These are phyloP conservation scores for Lampropteryx suffumata DNA, from an alignment of 2,888 invertebrate genomes.

Conservation along the genomic window DNA sequence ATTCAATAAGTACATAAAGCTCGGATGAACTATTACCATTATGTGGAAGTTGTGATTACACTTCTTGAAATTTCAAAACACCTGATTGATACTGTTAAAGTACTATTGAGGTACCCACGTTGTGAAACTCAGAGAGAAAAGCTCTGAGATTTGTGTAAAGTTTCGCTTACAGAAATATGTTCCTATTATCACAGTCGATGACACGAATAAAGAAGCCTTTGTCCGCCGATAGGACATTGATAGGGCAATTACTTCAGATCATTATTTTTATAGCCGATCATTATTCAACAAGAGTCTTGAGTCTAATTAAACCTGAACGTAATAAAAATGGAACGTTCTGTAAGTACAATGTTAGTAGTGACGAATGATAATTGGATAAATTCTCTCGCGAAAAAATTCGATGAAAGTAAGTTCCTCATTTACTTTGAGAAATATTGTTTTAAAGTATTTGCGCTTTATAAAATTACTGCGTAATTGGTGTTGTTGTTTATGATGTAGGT, in stretches of 20 bases:
- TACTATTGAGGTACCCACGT: no score
- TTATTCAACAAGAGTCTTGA: slow-evolving; percentile 29
- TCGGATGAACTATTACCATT: no score
- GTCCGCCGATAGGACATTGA: slow-evolving; percentile 38
- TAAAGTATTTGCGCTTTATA: no score
- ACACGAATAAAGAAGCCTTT: slow-evolving; percentile 35
- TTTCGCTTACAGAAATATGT: slow-evolving; percentile 5
- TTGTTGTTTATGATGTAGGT: no score
- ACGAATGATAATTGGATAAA: slow-evolving; percentile 17
- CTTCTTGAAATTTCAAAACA: no score
- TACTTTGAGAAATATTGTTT: no score
- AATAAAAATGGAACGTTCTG: slow-evolving; percentile 13
- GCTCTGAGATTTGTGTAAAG: neutral
- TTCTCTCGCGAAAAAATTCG: neutral
- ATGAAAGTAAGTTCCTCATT: no score
- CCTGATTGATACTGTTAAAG: no score
- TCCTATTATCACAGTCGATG: slow-evolving; percentile 21
- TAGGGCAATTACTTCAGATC: slow-evolving; percentile 40
- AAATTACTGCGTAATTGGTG: no score
- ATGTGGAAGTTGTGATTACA: no score
- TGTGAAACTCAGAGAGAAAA: no score
- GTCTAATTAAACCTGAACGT: slow-evolving; percentile 28
- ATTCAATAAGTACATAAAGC: no score
- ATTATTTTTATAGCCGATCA: slow-evolving; percentile 43
- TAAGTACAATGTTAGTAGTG: slow-evolving; percentile 16